phyloP scores from a whole-genome alignment of 1,140 invertebrate species.

The Drosophila rhopaloa region DNA sequence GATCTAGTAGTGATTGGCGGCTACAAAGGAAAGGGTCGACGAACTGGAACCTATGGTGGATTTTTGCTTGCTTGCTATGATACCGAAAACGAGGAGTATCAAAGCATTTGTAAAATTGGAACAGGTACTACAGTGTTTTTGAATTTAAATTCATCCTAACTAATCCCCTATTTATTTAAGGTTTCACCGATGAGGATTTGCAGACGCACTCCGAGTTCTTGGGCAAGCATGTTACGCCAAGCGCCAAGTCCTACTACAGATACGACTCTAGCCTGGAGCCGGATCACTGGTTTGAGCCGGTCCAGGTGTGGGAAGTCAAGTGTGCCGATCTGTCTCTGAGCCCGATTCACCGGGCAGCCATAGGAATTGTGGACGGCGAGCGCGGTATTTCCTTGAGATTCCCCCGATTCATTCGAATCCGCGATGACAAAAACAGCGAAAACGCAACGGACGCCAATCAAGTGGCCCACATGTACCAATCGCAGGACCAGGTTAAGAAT shows the following conservation, averaged over 20 bases:
- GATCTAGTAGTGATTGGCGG: constrained; percentile 98
- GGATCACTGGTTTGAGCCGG: constrained; percentile 98
- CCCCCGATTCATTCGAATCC: constrained; percentile 95
- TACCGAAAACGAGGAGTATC: constrained; percentile 96
- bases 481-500: constrained; percentile 97
- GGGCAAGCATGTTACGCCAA: constrained; percentile 90
- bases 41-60: constrained; percentile 97
- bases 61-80: constrained; percentile 99
- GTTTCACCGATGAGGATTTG: constrained; percentile 96
- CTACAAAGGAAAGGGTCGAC: constrained; percentile 96
- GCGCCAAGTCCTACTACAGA: constrained; percentile 94
- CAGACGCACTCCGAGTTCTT: constrained; percentile 91
- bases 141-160: neutral
- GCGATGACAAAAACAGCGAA: constrained; percentile 97
- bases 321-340: constrained; percentile 99
- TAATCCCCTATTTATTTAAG: constrained; percentile 17
- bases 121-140: constrained; percentile 88
- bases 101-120: constrained; percentile 94
- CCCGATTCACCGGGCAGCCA: constrained; percentile 95
- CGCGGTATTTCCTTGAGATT: constrained; percentile 98
- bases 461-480: constrained; percentile 93
- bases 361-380: constrained; percentile 95
- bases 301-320: constrained; percentile 99
- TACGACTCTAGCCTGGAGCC: constrained; percentile 92
- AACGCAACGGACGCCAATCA: constrained; percentile 96